These are phyloP conservation scores for Amphiura filiformis DNA, from an alignment of 35 echinoderm and acorn worm species.

Conservation along the genomic window DNA sequence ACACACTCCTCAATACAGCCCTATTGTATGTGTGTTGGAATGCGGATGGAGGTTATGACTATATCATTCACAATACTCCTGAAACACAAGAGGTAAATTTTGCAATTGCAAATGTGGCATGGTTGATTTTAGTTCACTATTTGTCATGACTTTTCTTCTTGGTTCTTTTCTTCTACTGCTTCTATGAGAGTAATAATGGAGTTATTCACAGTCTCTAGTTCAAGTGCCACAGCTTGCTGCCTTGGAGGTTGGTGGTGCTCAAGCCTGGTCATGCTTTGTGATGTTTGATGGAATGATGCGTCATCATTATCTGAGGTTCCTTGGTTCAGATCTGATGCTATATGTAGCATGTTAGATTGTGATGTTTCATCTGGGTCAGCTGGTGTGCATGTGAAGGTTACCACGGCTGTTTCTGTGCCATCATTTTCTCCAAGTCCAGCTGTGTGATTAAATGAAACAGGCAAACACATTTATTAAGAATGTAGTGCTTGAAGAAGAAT, in stretches of 20 bases:
- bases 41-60: too few relatives aligned
- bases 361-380: not conserved
- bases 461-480: not conserved
- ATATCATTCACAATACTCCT: too few relatives aligned
- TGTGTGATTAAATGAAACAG: not conserved
- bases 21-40: too few relatives aligned
- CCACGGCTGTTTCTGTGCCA: not conserved
- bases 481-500: too few relatives aligned
- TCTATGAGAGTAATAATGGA: conserved; percentile 22
- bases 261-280: not conserved
- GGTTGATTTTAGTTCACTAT: too few relatives aligned
- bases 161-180: conserved; percentile 24
- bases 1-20: too few relatives aligned
- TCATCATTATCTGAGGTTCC: not conserved
- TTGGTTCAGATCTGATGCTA: not conserved
- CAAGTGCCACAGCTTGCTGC: not conserved
- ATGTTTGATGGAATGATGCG: not conserved
- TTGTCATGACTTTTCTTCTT: not conserved
- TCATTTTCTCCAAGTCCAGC: not conserved
- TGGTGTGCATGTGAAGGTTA: not conserved
- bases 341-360: not conserved
- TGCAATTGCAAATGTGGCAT: too few relatives aligned
- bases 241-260: not conserved
- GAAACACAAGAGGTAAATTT: too few relatives aligned
- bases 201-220: not conserved